Percentiles rank a stretch among this genome's conserved stretches.
Conservation (phyloP, 2,797 vertebrate genomes). For the Enteromius thamalakanensis region DNA sequence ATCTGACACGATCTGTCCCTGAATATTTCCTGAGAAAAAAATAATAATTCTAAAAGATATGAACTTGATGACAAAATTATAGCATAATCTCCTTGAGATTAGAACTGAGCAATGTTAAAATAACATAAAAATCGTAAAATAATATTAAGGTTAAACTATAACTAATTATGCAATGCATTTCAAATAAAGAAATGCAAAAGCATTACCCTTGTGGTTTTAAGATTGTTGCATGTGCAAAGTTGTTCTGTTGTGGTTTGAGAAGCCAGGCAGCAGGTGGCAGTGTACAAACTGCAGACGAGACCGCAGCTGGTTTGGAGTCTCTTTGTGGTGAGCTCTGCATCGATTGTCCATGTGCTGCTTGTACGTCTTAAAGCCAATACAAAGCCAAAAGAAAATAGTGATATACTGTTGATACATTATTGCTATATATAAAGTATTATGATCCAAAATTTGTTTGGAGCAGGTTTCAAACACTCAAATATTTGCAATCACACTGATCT, state of each 20-base stretch:
- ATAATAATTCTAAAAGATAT: background rate
- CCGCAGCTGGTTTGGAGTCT: constrained; percentile 38
- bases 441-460: background rate
- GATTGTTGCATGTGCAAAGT: constrained; percentile 16
- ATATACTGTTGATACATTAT: background rate
- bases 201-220: constrained; percentile 40
- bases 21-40: constrained; percentile 57
- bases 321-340: constrained; percentile 30
- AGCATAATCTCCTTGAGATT: background rate
- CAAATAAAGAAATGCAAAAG: background rate
- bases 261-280: constrained; percentile 71
- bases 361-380: background rate
- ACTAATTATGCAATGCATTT: background rate
- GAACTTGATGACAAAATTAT: background rate
- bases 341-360: background rate
- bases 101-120: background rate
- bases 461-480: background rate
- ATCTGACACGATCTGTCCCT: constrained; percentile 34
- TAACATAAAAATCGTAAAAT: background rate
- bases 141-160: background rate
- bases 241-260: constrained; percentile 63
- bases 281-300: constrained; percentile 38
- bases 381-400: background rate
- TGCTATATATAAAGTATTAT: background rate
- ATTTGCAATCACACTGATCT: background rate